A percentile compares a stretch with the other conserved stretches of the same genome.
Evolutionary conservation across 2,113 vertebrate species (phyloP).

Genomic region (Pitta sordida): DNA sequence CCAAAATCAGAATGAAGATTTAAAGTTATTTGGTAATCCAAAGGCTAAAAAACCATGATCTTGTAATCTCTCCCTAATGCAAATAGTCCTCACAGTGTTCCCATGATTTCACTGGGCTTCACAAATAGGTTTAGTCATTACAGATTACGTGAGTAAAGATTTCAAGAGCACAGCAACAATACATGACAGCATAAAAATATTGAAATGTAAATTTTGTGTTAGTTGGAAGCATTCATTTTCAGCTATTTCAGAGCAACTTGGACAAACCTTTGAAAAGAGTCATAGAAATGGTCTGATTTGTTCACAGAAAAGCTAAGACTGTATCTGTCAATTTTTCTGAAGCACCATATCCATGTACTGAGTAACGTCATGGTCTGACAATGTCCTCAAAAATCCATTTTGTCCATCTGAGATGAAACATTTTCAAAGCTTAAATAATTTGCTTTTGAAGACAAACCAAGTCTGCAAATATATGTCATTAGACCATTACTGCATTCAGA

Average conservation of each 20-base stretch:
- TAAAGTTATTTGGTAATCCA: constrained; percentile 24
- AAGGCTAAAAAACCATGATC: background rate
- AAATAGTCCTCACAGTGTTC: background rate
- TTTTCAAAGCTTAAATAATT: background rate
- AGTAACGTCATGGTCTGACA: background rate
- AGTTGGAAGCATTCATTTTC: background rate
- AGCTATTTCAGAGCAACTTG: constrained; percentile 3
- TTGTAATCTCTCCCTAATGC: background rate
- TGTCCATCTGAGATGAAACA: background rate
- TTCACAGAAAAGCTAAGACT: background rate
- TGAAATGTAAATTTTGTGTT: constrained; percentile 2
- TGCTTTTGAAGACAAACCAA: background rate
- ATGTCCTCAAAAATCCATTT: background rate
- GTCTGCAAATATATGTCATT: background rate
- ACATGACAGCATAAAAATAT: background rate
- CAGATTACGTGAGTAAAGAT: background rate
- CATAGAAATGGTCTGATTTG: background rate
- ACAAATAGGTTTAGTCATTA: background rate
- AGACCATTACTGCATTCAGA: background rate
- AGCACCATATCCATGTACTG: background rate
- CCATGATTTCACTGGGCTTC: background rate
- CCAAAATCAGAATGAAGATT: constrained; percentile 52
- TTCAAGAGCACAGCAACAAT: background rate
- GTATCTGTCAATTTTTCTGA: background rate
- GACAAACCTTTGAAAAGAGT: background rate